A percentile compares a stretch with the other conserved stretches of the same genome.
Conservation (phyloP, 2,113 vertebrate genomes). For the Trogon surrucura region DNA sequence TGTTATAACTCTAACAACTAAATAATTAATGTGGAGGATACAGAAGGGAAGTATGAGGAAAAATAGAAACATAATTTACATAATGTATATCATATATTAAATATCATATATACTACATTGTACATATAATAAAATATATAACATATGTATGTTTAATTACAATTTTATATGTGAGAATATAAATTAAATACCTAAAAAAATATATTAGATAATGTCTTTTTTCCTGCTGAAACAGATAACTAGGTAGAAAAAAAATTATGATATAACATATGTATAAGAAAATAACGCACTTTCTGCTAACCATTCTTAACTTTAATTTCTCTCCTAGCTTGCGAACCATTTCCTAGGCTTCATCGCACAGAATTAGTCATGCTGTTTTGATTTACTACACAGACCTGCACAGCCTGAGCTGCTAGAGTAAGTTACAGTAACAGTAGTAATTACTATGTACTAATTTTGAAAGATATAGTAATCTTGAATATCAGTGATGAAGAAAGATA, state of each 20-base stretch:
- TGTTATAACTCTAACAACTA: not conserved
- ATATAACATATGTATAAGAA: not conserved
- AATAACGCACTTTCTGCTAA: not conserved
- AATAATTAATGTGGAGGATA: not conserved
- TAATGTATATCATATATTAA: not conserved
- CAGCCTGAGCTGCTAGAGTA: not conserved
- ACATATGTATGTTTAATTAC: not conserved
- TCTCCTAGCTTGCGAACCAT: not conserved
- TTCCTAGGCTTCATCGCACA: not conserved
- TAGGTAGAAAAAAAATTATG: not conserved
- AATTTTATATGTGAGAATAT: not conserved
- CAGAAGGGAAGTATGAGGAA: not conserved
- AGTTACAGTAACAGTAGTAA: not conserved
- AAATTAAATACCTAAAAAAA: not conserved
- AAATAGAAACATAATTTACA: not conserved
- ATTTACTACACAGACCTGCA: not conserved
- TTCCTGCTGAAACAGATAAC: not conserved
- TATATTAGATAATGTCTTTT: not conserved
- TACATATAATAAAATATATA: not conserved
- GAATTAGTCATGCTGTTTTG: not conserved
- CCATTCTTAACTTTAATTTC: not conserved
- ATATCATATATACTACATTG: not conserved
- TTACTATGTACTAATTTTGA: not conserved
- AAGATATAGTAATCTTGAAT: not conserved
- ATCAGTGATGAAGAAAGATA: not conserved